phyloP scores from a whole-genome alignment of 2,113 vertebrate genomes.

The Globicephala melas region DNA sequence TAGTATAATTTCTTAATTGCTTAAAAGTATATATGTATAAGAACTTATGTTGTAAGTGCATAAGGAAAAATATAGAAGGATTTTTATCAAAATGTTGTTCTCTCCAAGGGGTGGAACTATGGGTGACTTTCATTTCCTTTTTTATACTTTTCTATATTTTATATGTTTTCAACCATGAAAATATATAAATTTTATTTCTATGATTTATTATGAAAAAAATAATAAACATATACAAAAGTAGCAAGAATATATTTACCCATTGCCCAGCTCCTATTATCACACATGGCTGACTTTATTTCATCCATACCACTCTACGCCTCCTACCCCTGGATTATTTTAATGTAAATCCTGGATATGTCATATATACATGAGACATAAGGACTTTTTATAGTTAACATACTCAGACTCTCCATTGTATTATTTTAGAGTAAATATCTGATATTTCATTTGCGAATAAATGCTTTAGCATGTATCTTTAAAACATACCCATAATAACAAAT shows the following conservation, averaged over 20 bases:
- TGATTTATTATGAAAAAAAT: neutral
- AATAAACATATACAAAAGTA: neutral
- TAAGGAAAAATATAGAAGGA: neutral
- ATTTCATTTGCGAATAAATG: neutral
- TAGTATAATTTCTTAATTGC: neutral
- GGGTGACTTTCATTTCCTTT: neutral
- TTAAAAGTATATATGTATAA: neutral
- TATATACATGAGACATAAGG: neutral
- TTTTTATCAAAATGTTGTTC: neutral
- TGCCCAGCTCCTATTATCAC: neutral
- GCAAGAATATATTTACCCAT: neutral
- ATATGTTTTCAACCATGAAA: neutral
- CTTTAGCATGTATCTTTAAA: neutral
- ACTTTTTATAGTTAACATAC: neutral
- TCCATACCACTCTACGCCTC: neutral
- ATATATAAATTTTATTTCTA: neutral
- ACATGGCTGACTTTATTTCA: neutral
- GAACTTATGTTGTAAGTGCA: neutral
- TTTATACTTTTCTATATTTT: neutral
- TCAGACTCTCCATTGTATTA: neutral
- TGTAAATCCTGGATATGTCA: neutral
- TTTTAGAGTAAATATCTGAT: conserved; percentile 5
- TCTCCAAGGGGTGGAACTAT: neutral
- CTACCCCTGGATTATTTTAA: neutral
- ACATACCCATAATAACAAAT: neutral